These are phyloP conservation scores for Eptatretus burgeri DNA, from an alignment of 2,113 vertebrate species.

Conservation along the genomic window DNA sequence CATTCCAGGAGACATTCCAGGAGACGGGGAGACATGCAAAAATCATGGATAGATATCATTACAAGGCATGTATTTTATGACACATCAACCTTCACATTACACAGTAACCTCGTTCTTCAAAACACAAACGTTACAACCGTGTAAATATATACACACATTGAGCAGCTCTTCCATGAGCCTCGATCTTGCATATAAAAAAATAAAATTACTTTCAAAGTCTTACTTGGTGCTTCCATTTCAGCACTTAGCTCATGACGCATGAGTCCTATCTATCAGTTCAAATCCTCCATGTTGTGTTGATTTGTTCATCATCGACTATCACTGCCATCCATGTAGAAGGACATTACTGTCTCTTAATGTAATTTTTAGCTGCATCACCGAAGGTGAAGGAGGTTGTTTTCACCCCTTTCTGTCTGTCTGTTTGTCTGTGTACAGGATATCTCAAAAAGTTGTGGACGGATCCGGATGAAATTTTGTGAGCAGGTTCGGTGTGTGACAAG, in stretches of 20 bases:
- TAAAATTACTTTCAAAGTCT: neutral
- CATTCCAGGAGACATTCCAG: neutral
- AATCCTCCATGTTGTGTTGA: neutral
- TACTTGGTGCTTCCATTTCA: neutral
- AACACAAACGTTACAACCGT: neutral
- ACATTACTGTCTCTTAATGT: neutral
- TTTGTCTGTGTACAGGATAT: too few species aligned
- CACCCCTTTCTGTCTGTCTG: neutral
- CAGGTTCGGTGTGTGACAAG: neutral
- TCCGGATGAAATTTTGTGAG: too few species aligned
- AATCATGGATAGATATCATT: neutral
- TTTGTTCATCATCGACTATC: neutral
- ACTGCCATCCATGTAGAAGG: neutral
- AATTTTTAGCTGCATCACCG: neutral
- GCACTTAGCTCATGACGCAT: neutral
- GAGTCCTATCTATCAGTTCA: neutral
- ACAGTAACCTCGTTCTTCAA: neutral
- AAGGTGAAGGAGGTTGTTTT: neutral
- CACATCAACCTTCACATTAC: neutral
- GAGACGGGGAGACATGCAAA: neutral
- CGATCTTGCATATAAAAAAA: neutral
- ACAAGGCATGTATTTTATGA: neutral
- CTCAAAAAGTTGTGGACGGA: too few species aligned
- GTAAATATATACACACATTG: conserved; percentile 1
- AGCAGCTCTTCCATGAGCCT: neutral